A percentile compares a stretch with the other conserved stretches of the same genome.
Evolutionary conservation across 2,113 vertebrate species (phyloP).

Genomic region (Chionomys nivalis): DNA sequence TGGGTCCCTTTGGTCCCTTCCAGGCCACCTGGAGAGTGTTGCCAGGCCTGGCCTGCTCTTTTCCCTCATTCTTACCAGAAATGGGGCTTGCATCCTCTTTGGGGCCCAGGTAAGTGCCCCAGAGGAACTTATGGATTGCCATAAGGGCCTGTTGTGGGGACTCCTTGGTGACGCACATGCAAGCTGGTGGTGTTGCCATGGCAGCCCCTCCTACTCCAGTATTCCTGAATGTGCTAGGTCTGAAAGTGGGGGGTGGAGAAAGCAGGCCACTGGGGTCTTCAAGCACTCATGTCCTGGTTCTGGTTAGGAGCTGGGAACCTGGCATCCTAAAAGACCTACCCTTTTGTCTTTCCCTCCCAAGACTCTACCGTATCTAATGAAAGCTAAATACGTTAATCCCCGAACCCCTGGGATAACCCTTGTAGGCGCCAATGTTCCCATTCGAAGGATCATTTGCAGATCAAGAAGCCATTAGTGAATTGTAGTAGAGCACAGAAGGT

Average conservation of each 20-base stretch:
- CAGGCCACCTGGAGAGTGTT: neutral
- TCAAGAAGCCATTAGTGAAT: neutral
- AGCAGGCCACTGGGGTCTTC: neutral
- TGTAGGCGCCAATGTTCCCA: neutral
- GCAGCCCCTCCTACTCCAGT: slow-evolving; percentile 56
- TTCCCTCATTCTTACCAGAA: slow-evolving; percentile 4
- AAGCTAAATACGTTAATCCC: neutral
- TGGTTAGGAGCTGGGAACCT: neutral
- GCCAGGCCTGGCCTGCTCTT: neutral
- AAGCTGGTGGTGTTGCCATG: slow-evolving; percentile 48
- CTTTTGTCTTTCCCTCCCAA: neutral
- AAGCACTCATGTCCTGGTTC: neutral
- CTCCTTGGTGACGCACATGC: neutral
- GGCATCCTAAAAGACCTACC: neutral
- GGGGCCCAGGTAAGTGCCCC: neutral
- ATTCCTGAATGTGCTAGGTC: slow-evolving; percentile 55
- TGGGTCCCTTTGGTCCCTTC: neutral
- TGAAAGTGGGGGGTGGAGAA: neutral
- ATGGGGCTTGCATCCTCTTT: neutral
- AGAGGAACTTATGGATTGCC: neutral
- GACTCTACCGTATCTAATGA: neutral
- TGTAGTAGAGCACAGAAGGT: neutral
- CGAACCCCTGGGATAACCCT: neutral
- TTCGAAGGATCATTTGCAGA: neutral
- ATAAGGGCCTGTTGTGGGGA: slow-evolving; percentile 58